These are phyloP conservation scores for Endotricha flammealis DNA, from an alignment of 2,888 invertebrate genomes.

Conservation along the genomic window DNA sequence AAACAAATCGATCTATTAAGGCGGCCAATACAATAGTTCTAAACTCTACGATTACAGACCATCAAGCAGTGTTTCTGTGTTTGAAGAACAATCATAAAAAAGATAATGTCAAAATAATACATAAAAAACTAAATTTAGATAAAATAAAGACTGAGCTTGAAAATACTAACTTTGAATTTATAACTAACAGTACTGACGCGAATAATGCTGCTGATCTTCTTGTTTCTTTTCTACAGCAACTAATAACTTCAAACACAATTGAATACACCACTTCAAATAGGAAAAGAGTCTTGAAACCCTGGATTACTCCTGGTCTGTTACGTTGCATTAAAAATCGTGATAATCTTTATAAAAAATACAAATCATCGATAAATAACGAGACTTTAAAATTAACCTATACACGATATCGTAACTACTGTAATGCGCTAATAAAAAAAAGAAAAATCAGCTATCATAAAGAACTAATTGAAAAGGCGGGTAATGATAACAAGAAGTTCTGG, in stretches of 20 bases:
- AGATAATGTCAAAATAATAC: neutral
- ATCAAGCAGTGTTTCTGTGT: constrained; percentile 7
- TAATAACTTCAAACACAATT: neutral
- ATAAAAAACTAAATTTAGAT: neutral
- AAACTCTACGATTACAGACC: constrained; percentile 12
- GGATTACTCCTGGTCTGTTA: constrained; percentile 13
- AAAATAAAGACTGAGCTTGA: neutral
- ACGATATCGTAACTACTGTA: too few relatives aligned
- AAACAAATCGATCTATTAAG: constrained; percentile 7
- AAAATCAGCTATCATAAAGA: too few relatives aligned
- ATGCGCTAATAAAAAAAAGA: too few relatives aligned
- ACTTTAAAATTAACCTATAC: too few relatives aligned
- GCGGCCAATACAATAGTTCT: constrained; percentile 7
- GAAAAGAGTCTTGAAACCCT: constrained; percentile 8
- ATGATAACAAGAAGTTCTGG: too few relatives aligned
- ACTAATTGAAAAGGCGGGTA: too few relatives aligned
- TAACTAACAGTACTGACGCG: neutral
- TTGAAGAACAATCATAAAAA: neutral
- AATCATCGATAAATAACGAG: too few relatives aligned
- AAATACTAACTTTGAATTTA: neutral
- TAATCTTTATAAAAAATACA: constrained; percentile 8
- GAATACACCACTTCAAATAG: neutral
- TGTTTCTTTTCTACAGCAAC: neutral
- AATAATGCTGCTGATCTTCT: constrained; percentile 1
- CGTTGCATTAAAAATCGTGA: constrained; percentile 12